phyloP scores from a whole-genome alignment of 2,888 invertebrate genomes.

The Celastrina argiolus region DNA sequence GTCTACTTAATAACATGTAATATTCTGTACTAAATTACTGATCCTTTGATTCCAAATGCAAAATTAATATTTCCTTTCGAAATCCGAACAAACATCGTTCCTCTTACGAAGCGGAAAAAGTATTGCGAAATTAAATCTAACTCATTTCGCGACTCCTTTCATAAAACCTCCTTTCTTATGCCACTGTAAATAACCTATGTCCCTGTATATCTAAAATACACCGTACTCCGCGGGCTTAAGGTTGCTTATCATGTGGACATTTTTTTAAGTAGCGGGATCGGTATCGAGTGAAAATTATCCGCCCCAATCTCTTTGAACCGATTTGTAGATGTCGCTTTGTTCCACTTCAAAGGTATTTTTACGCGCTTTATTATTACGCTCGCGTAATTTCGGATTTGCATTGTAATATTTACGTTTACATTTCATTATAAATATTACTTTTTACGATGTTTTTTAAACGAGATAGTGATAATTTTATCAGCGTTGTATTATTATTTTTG shows the following conservation, averaged over 20 bases:
- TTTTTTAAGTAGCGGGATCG: conserved; percentile 54
- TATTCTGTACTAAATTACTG: conserved; percentile 10
- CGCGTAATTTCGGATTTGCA: conserved; percentile 41
- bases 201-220: conserved; percentile 18
- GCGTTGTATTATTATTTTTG: too few relatives aligned
- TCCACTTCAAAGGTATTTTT: conserved; percentile 63
- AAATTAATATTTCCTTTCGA: conserved; percentile 33
- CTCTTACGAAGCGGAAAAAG: conserved; percentile 42
- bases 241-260: conserved; percentile 31
- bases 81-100: conserved; percentile 42
- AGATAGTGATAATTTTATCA: too few relatives aligned
- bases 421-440: conserved; percentile 1
- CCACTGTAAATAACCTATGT: conserved; percentile 56
- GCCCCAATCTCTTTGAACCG: conserved; percentile 59
- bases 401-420: conserved; percentile 43
- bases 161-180: conserved; percentile 51
- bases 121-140: conserved; percentile 57
- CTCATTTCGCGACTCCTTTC: conserved; percentile 61
- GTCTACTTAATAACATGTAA: conserved; percentile 4
- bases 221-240: conserved; percentile 1
- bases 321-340: conserved; percentile 63
- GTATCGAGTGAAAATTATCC: conserved; percentile 65
- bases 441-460: not conserved
- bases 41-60: conserved; percentile 25
- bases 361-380: conserved; percentile 64